These are phyloP conservation scores for Procambarus clarkii DNA, from an alignment of 1,140 invertebrate genomes.

Conservation along the genomic window DNA sequence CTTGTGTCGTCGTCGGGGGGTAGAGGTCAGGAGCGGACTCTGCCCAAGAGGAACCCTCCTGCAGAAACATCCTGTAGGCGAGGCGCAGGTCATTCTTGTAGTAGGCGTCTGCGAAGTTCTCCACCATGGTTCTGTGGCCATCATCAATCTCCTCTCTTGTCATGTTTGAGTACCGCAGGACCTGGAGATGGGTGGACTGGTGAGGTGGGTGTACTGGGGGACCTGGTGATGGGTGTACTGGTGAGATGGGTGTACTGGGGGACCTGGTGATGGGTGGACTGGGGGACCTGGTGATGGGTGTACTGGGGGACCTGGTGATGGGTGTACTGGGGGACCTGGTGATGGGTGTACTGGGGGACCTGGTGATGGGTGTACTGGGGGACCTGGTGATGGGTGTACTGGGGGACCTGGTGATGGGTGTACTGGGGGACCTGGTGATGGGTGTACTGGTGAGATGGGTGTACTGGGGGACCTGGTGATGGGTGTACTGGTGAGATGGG, in stretches of 20 bases:
- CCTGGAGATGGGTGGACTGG: not conserved
- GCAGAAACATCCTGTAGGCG: slow-evolving; percentile 29
- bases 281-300: not conserved
- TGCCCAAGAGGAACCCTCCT: slow-evolving; percentile 1
- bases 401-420: not conserved
- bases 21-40: slow-evolving; percentile 1
- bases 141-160: not conserved
- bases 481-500: too few relatives aligned
- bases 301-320: not conserved
- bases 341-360: not conserved
- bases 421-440: too few relatives aligned
- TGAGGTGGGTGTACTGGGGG: not conserved
- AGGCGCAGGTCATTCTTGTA: slow-evolving; percentile 28
- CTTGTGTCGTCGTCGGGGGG: not conserved
- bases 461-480: too few relatives aligned
- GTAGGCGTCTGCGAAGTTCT: slow-evolving; percentile 36
- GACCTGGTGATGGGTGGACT: not conserved
- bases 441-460: too few relatives aligned
- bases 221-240: not conserved
- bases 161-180: slow-evolving; percentile 50
- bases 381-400: not conserved
- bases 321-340: not conserved
- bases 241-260: not conserved
- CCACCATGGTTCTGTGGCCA: slow-evolving; percentile 36
- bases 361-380: not conserved